phyloP scores from a whole-genome alignment of 2,888 invertebrate genomes.

The Phyto melanocephala region DNA sequence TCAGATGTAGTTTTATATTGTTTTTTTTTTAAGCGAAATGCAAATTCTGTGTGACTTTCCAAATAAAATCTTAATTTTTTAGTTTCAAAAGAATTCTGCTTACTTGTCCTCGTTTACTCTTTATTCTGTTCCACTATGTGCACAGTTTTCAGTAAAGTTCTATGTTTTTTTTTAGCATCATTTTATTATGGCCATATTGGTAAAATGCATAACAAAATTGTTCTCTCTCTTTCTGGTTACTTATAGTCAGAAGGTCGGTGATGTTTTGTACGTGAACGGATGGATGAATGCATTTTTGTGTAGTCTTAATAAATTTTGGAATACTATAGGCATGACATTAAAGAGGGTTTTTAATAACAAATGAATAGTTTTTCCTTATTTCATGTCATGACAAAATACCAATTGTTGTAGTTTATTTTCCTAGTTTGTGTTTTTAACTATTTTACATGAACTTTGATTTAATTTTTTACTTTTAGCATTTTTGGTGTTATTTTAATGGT shows the following conservation, averaged over 20 bases:
- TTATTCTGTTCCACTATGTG: slow-evolving; percentile 4
- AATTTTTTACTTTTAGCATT: too few relatives aligned
- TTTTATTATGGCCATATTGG: slow-evolving; percentile 20
- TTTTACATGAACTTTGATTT: slow-evolving; percentile 55
- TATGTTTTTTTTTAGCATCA: background rate
- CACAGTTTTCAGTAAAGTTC: slow-evolving; percentile 27
- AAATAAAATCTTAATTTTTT: too few relatives aligned
- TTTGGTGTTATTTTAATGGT: too few relatives aligned
- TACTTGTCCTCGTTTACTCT: too few relatives aligned
- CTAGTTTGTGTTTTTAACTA: slow-evolving; percentile 12
- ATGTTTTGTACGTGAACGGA: slow-evolving; percentile 24
- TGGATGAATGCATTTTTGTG: slow-evolving; percentile 49
- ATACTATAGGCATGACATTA: slow-evolving; percentile 48
- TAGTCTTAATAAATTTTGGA: slow-evolving; percentile 62
- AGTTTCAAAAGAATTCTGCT: too few relatives aligned
- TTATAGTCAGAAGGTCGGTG: slow-evolving; percentile 5
- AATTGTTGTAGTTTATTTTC: slow-evolving; percentile 65
- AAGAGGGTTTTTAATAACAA: slow-evolving; percentile 67
- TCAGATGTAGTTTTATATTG: too few relatives aligned
- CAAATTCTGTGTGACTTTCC: too few relatives aligned
- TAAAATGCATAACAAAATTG: background rate
- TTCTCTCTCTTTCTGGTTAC: background rate
- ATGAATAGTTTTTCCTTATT: slow-evolving; percentile 70
- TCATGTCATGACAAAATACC: slow-evolving; percentile 74
- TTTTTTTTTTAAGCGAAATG: too few relatives aligned